Base-by-base conservation (phyloP, 2,888 invertebrate species). In the Eucera pruinosa region DNA sequence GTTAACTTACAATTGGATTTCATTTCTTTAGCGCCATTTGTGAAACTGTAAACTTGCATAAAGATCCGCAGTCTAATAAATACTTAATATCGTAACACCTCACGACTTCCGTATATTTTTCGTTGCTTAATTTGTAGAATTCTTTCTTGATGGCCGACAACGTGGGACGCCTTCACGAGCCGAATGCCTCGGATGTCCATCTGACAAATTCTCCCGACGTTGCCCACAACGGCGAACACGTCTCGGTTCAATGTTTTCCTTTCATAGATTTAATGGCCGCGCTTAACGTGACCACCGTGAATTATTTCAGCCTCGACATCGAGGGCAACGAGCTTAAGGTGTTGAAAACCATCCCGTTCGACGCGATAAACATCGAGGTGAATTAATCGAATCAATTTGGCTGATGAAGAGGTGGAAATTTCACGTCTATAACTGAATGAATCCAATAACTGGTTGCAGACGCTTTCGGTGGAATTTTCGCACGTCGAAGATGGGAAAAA, bases 251-350 rank as follows among this genome's bases (percentile, higher is more conserved):
- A 83, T 94, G 94, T 83, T 93, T 94, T 78, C 94, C 94, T 0
- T 85, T 94, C 5, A 92, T 92, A 68, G 92, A 94, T 11, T 92
- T 93, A 69, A 89, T 94, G 76, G 80, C 92, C 4, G 93, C 94
- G 1, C 88, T 94, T n/a, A 93, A 93, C 73, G 83, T 91, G 27
- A 92, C 92, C n/a, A 89, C 90, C 0, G 89, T 94, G 4, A 93
- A 94, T 87, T 94, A 94, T 85, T 93, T 94, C 80, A 94, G 94
- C 83, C 89, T 94, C 25, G 94, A 94, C 81, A 92, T 94, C 13
- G 94, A 94, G 82, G 94, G 94, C 1, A 90, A 91, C 47, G 94
- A 94, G 86, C 88, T 94, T 20, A 91, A 93, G 7, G 93, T 94
- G 15, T 87, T 94, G 18, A 90, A 92, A 83, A 94, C 94, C 1